Percentiles rank a stretch among this genome's conserved stretches.
Evolutionary conservation across 2,113 vertebrate species (phyloP).

Genomic region (Notothenia coriiceps): DNA sequence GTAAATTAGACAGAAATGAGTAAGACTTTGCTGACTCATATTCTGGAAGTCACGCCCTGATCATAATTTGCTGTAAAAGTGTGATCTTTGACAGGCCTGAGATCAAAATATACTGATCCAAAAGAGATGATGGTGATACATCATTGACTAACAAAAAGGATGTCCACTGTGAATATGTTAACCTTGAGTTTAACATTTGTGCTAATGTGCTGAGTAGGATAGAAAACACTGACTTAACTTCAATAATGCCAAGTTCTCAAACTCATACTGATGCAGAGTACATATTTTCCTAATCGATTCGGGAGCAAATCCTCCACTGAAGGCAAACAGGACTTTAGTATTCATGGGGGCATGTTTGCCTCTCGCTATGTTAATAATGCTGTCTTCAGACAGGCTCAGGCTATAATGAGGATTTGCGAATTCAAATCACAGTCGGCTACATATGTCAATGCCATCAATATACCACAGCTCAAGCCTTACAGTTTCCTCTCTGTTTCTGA

Average conservation of each 20-base stretch:
- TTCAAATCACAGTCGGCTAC: constrained; percentile 78
- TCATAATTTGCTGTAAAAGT: constrained; percentile 60
- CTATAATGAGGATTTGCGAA: constrained; percentile 79
- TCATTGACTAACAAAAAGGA: constrained; percentile 59
- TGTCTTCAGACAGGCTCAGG: constrained; percentile 69
- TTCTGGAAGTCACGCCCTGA: constrained; percentile 34
- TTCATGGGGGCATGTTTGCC: constrained; percentile 70
- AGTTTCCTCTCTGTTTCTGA: constrained; percentile 58
- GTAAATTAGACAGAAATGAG: constrained; percentile 60
- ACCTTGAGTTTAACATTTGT: constrained; percentile 72
- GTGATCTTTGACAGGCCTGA: constrained; percentile 52
- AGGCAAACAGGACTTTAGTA: constrained; percentile 77
- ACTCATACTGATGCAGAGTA: constrained; percentile 81
- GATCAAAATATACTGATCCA: constrained; percentile 52
- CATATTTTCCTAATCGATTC: constrained; percentile 84
- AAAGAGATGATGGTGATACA: constrained; percentile 46
- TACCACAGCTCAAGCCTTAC: constrained; percentile 29
- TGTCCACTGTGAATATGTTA: constrained; percentile 62
- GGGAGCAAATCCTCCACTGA: constrained; percentile 70
- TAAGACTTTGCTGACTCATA: constrained; percentile 57
- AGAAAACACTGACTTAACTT: constrained; percentile 62
- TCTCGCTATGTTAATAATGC: constrained; percentile 79
- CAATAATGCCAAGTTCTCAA: constrained; percentile 72
- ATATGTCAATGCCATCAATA: constrained; percentile 80
- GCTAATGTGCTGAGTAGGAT: constrained; percentile 69